Evolutionary conservation across 1,140 invertebrate species (phyloP).

Genomic region (Orchesella cincta): DNA sequence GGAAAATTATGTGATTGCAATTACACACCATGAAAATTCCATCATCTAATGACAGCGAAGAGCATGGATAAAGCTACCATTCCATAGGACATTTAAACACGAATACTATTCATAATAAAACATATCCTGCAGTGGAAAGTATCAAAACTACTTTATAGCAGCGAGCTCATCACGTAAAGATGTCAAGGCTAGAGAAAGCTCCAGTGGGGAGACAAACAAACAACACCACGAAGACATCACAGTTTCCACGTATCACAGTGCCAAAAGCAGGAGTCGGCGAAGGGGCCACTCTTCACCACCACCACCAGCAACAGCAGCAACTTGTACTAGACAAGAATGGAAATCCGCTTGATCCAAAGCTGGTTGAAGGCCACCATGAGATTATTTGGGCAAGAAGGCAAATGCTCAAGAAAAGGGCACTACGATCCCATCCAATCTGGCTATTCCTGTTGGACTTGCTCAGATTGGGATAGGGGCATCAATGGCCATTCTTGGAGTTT

Average conservation of each 20-base stretch:
- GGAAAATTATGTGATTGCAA: neutral
- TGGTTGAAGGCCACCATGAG: slow-evolving; percentile 6
- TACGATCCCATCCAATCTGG: slow-evolving; percentile 42
- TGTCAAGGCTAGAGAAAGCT: slow-evolving; percentile 24
- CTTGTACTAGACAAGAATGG: neutral
- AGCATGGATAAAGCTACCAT: neutral
- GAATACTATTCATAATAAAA: neutral
- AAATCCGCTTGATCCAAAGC: slow-evolving; percentile 4
- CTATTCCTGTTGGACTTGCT: slow-evolving; percentile 46
- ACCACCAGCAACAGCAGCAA: no score
- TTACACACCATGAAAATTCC: neutral
- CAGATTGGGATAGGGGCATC: slow-evolving; percentile 46
- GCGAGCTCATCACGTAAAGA: neutral
- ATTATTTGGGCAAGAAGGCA: slow-evolving; percentile 5
- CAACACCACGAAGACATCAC: neutral
- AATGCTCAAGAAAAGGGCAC: slow-evolving; percentile 2
- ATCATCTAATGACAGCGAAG: neutral
- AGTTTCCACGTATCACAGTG: neutral
- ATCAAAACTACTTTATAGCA: neutral
- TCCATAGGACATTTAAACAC: neutral
- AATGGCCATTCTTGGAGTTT: slow-evolving; percentile 44
- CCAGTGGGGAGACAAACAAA: slow-evolving; percentile 18
- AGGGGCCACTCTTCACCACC: neutral
- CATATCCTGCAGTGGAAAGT: neutral
- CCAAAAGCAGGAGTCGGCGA: slow-evolving; percentile 1